Base-by-base conservation (phyloP, 2,113 vertebrate species). In the Regulus satrapa region DNA sequence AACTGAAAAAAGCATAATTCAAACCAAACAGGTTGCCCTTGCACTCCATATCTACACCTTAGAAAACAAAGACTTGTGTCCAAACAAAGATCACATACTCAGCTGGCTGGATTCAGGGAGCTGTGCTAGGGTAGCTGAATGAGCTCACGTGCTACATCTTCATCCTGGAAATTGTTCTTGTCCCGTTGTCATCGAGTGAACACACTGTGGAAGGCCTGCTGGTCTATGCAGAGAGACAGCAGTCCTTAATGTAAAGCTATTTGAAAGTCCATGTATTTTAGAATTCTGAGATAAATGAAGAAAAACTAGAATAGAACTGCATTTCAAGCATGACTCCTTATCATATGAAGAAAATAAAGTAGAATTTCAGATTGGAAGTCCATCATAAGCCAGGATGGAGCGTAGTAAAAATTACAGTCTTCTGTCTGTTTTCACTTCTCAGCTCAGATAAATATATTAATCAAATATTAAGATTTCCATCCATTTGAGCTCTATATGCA, bases 11-110 rank as follows among this genome's bases (percentile, higher is more conserved):
- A 36, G 8, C 8, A 4, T 24, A 59, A 40, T 36, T 41, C 45
- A 61, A 52, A 43, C 5, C 4, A 40, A 31, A 31, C 5, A 25
- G 32, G 26, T 51, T 59, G 71, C 43, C 4, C 12, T 58, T 45
- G 18, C 8, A 2, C 12, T 72, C 34, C 5, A 0, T 61, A 12
- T 18, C 8, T 45, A 2, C 18, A 55, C 12, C 5, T 72, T 46
- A 10, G 52, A 48, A 38, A 48, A 2, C 16, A 29, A 68, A 19
- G 31, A 14, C n/a, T 86, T 82, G 5, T n/a, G 4, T 54, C n/a
- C n/a, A n/a, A n/a, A n/a, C n/a, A n/a, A n/a, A n/a, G n/a, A 36
- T 34, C 17, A 14, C 19, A 12, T 26, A 4, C 38, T 40, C n/a
- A 36, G 29, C 29, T 69, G 46, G 17, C 52, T 34, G 20, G n/a